Evolutionary conservation across 1,140 invertebrate species (phyloP), one percentile per base, ranked within the genome.

Genomic region (Achroia grisella): DNA sequence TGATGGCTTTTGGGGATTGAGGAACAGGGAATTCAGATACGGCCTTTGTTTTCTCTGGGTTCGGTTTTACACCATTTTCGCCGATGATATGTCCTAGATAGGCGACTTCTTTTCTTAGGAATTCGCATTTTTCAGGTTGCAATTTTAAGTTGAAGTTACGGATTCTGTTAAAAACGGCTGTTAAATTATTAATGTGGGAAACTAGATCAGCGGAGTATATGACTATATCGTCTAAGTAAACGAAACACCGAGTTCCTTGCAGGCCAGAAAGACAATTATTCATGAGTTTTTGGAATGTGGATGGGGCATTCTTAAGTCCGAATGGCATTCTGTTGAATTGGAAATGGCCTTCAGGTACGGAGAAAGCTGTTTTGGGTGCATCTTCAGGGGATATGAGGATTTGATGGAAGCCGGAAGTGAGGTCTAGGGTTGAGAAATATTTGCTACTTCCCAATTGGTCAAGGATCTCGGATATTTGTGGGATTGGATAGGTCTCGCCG

Each of bases 251-350:
- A 14, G 10, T 35, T 11, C 34, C 34, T 15, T 34, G 32, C 1
- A 34, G 57, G 10, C 78, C 61, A 11, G 39, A 48, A 8, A 48
- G 40, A n/a, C n/a, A 11, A 1, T 43, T 58, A 39, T 87, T 61
- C 71, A 86, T 84, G 12, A 75, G 34, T 32, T 71, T 32, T 57
- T 86, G 72, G 48, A 87, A 86, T 6, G 67, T 73, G 3, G 59
- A 44, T 1, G 69, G 71, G 6, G 66, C 55, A 30, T 51, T 63
- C 37, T 58, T 67, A 13, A 79, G 43, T 2, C 74, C 69, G 39
- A 76, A 73, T 8, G 65, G 62, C 68, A 86, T 69, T 9, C 69
- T 28, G 4, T 9, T 37, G 2, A 34, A 34, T 34, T 34, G n/a
- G 32, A 34, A 34, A 12, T 34, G 32, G 6, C 32, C 32, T 11